Evolutionary conservation across 2,113 vertebrate species (phyloP), one percentile per base, ranked within the genome.

Genomic region (Trachemys scripta): DNA sequence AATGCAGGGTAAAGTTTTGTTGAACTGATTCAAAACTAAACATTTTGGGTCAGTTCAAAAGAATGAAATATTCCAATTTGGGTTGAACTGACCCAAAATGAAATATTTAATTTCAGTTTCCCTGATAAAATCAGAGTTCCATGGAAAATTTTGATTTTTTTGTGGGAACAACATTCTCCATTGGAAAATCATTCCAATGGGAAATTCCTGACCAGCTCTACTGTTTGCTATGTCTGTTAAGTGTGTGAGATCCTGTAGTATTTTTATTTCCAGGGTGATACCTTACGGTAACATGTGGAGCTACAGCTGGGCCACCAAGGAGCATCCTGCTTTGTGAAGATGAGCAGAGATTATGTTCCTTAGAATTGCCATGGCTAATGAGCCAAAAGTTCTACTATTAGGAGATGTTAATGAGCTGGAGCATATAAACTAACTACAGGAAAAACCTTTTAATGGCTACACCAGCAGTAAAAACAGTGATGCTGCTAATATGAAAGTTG

Each of bases 221-320:
- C 65, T 38, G 8, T 72, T 72, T 0, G 9, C n/a, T n/a, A 2
- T 72, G 20, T 38, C 97, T 97, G 97, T 90, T 96, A 94, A 96
- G 94, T 97, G 93, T 97, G 96, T 97, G 95, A 97, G 96, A 96
- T 98, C 96, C 95, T 97, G 91, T 72, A 94, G 96, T 97, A 98
- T 98, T 98, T 98, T 98, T 98, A 97, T 96, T 98, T 96, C 95
- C 96, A 98, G 96, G 98, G 96, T 94, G 97, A 98, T 97, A 95
- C 94, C 97, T 96, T 94, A 56, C 81, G 95, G 93, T 96, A 92
- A 91, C 97, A 94, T 97, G 97, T 90, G 93, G 98, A 93, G 98
- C 88, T 97, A 91, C 94, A 98, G 96, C 97, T 98, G 97, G 96
- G 96, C 90, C 95, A 7, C 94, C 96, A 54, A 97, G 95, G 95